Conservation (phyloP, 1,140 invertebrate genomes). For the Radopholus similis region DNA sequence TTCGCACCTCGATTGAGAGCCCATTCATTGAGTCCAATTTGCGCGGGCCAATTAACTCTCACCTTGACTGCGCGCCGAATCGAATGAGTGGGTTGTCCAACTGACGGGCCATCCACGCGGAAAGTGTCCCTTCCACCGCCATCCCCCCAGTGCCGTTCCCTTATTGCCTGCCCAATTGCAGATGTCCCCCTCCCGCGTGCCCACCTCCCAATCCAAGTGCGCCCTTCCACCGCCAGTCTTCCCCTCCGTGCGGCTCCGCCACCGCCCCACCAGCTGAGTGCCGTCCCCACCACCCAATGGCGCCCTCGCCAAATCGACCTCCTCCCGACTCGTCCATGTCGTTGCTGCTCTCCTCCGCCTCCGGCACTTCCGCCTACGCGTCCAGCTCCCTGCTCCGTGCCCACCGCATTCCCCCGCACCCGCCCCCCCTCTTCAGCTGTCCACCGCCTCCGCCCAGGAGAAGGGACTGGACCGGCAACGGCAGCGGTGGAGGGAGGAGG, state of each 20-base stretch:
- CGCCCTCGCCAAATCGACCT: neutral
- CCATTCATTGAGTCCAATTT: neutral
- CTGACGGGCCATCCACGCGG: neutral
- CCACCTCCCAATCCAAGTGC: neutral
- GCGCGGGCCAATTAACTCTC: constrained; percentile 3
- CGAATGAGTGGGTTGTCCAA: neutral
- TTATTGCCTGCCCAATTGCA: neutral
- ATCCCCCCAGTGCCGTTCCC: neutral
- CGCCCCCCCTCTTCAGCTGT: neutral
- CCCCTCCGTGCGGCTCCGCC: too few relatives aligned
- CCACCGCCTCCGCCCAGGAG: neutral
- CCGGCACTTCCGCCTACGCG: neutral
- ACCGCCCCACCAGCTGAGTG: neutral
- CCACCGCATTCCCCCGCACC: neutral
- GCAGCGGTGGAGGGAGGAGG: neutral
- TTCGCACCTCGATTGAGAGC: neutral
- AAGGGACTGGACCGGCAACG: neutral
- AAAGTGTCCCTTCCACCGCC: neutral
- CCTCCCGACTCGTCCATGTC: neutral
- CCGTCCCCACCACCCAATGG: neutral
- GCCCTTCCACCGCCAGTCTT: neutral
- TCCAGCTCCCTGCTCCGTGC: neutral
- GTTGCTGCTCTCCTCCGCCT: neutral
- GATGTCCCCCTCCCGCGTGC: too few relatives aligned
- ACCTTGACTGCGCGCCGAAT: neutral